These are phyloP conservation scores for Trissonchulus sp. DNA, from an alignment of 2,888 invertebrate genomes.

Conservation along the genomic window DNA sequence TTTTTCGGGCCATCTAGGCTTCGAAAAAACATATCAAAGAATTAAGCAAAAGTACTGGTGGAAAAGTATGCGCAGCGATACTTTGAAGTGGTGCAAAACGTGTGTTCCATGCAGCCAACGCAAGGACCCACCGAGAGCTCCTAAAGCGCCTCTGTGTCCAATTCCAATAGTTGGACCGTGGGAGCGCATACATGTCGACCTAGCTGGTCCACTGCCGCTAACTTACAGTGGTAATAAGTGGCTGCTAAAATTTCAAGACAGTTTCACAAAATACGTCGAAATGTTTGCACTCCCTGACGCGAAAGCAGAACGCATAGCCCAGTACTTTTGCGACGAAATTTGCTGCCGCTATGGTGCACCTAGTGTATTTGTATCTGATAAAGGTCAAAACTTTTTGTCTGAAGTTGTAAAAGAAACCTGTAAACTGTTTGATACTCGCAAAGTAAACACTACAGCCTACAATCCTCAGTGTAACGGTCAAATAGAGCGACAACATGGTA, in stretches of 20 bases:
- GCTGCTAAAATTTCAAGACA: constrained; percentile 37
- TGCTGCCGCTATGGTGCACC: not conserved
- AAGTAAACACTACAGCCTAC: constrained; percentile 24
- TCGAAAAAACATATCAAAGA: constrained; percentile 32
- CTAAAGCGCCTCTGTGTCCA: too few species aligned
- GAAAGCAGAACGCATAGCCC: constrained; percentile 45
- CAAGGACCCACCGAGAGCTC: too few species aligned
- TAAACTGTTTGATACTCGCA: not conserved
- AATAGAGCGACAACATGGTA: constrained; percentile 16
- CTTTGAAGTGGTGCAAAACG: constrained; percentile 26
- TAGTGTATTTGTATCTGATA: not conserved
- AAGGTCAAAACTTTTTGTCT: not conserved
- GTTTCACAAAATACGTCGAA: too few species aligned
- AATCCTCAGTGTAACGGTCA: not conserved
- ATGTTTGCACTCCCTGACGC: constrained; percentile 46
- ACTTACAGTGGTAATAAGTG: constrained; percentile 36
- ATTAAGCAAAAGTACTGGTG: constrained; percentile 36
- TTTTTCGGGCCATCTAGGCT: constrained; percentile 38
- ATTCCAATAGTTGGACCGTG: constrained; percentile 39
- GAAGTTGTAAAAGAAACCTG: not conserved
- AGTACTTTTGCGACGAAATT: not conserved
- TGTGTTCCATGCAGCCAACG: constrained; percentile 35
- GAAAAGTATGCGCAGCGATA: constrained; percentile 33
- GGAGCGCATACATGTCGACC: constrained; percentile 38
- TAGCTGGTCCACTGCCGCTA: constrained; percentile 38